These are phyloP conservation scores for Pomatorhinus ruficollis DNA, from an alignment of 2,113 vertebrate species.

Conservation along the genomic window DNA sequence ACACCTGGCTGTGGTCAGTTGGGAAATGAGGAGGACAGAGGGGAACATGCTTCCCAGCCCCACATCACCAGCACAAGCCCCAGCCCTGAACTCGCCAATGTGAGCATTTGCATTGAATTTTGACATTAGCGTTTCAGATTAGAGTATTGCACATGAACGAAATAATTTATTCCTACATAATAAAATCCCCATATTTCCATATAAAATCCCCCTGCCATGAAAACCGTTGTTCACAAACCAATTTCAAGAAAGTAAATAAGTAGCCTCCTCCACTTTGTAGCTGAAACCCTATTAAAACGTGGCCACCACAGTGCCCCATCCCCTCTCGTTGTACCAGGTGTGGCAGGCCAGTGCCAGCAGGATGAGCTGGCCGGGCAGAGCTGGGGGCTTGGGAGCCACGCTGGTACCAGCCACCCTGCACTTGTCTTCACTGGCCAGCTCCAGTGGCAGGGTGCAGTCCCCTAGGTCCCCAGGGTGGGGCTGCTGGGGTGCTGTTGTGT, in stretches of 20 bases:
- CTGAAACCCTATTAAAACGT: not conserved
- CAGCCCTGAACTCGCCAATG: not conserved
- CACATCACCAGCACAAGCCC: not conserved
- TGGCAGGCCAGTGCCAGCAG: no score
- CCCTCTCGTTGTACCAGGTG: not conserved
- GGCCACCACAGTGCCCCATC: not conserved
- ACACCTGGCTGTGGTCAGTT: not conserved
- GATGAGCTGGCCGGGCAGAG: not conserved
- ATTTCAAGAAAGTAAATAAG: not conserved
- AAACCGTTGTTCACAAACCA: not conserved
- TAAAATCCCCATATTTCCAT: not conserved
- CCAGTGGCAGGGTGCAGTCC: not conserved
- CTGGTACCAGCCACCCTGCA: not conserved
- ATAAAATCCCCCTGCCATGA: not conserved
- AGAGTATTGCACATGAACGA: not conserved
- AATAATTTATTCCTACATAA: not conserved
- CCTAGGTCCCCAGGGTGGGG: fast-evolving
- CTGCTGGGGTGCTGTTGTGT: fast-evolving
- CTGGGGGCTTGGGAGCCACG: fast-evolving
- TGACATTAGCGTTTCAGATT: not conserved
- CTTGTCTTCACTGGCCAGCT: not conserved
- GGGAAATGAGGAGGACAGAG: not conserved
- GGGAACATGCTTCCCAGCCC: fast-evolving
- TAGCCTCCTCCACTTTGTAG: not conserved
- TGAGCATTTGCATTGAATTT: not conserved